phyloP scores from a whole-genome alignment of 2,797 vertebrate species.

The Mus spretus region DNA sequence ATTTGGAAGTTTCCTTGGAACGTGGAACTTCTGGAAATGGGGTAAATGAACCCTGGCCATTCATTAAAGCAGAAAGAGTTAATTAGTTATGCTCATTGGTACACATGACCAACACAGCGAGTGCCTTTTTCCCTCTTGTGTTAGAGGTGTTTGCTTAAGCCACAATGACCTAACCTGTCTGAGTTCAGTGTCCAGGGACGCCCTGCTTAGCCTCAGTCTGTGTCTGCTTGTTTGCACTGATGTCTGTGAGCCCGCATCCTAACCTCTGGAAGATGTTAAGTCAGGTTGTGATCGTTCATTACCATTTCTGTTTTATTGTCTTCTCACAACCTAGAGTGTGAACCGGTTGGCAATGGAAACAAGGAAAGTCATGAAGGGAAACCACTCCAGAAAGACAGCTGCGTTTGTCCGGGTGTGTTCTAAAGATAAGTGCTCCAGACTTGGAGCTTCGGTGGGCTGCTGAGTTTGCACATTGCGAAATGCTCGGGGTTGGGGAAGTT shows the following conservation, averaged over 20 bases:
- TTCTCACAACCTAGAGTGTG: slow-evolving; percentile 92
- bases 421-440: neutral
- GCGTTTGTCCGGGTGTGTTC: slow-evolving; percentile 96
- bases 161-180: neutral
- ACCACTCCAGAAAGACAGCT: slow-evolving; percentile 97
- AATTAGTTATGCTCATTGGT: neutral
- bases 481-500: neutral
- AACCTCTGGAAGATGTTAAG: neutral
- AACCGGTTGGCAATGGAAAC: slow-evolving; percentile 99
- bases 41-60: neutral
- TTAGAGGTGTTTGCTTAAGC: slow-evolving; percentile 17
- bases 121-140: neutral
- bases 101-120: neutral
- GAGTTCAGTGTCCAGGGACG: neutral
- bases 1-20: slow-evolving; percentile 20
- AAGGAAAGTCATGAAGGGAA: slow-evolving; percentile 96
- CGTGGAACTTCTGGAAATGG: slow-evolving; percentile 37
- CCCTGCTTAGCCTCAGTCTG: neutral
- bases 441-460: neutral
- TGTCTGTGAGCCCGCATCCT: neutral
- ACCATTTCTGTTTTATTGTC: slow-evolving; percentile 51
- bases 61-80: slow-evolving; percentile 60
- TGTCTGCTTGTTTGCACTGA: neutral
- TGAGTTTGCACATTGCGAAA: neutral
- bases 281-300: neutral